A percentile compares a stretch with the other conserved stretches of the same genome.
Evolutionary conservation across 2,888 invertebrate genomes (phyloP).

Genomic region (Belgica antarctica): DNA sequence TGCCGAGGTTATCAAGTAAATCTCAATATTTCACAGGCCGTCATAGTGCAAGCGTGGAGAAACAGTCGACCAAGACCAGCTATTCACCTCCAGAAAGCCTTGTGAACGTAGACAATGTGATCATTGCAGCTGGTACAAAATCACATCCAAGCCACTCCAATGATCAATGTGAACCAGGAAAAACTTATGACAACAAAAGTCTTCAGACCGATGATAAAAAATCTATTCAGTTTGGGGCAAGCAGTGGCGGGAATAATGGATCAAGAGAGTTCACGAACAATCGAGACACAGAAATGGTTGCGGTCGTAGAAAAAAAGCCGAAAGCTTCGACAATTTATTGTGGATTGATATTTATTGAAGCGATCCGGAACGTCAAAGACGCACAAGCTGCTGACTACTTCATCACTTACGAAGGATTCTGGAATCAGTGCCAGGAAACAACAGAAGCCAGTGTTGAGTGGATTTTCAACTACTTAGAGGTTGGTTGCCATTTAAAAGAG

Average conservation of each 20-base stretch:
- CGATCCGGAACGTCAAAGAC: conserved; percentile 48
- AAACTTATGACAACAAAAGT: conserved; percentile 23
- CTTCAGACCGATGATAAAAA: conserved; percentile 32
- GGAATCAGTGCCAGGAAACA: conserved; percentile 49
- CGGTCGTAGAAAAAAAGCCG: conserved; percentile 5
- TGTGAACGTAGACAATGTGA: too few relatives aligned
- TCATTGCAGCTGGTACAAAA: too few relatives aligned
- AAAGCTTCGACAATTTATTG: conserved; percentile 45
- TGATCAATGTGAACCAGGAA: conserved; percentile 17
- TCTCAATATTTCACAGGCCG: too few relatives aligned
- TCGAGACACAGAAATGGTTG: conserved; percentile 27
- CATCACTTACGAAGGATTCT: conserved; percentile 51
- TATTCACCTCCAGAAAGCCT: too few relatives aligned
- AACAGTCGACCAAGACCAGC: too few relatives aligned
- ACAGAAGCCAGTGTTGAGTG: conserved; percentile 46
- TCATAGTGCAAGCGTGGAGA: too few relatives aligned
- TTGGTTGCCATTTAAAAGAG: conserved; percentile 44
- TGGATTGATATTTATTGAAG: conserved; percentile 51
- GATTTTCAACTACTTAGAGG: conserved; percentile 51
- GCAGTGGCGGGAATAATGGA: background rate
- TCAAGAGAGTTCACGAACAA: background rate
- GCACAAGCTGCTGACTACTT: conserved; percentile 47
- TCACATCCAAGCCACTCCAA: conserved; percentile 33
- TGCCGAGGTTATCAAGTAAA: too few relatives aligned
- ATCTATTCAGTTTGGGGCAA: too few relatives aligned